These are phyloP conservation scores for Lophura nycthemera DNA, from an alignment of 2,113 vertebrate species.

Conservation along the genomic window DNA sequence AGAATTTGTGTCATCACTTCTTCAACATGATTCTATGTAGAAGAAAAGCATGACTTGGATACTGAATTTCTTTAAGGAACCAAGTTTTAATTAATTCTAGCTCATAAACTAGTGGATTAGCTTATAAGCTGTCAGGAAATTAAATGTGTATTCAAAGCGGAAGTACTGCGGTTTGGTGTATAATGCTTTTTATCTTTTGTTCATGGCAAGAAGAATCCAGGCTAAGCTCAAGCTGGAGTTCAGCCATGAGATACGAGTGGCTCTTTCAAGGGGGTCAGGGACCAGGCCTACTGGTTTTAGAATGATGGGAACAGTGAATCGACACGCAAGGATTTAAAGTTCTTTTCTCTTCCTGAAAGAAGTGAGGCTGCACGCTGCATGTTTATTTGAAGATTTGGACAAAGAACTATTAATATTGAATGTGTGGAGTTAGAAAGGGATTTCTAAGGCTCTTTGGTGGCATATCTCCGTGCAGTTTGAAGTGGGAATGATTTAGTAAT, in stretches of 20 bases:
- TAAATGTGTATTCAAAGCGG: not conserved
- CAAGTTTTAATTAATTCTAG: constrained; percentile 6
- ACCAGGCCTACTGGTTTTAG: not conserved
- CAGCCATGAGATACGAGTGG: not conserved
- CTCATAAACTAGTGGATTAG: not conserved
- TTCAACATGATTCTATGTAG: not conserved
- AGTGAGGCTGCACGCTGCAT: not conserved
- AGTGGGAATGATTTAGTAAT: not conserved
- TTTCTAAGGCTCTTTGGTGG: not conserved
- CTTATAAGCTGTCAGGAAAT: not conserved
- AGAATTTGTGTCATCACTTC: not conserved
- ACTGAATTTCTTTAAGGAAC: not conserved
- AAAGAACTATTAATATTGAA: not conserved
- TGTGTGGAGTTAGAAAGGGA: not conserved
- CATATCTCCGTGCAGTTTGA: not conserved
- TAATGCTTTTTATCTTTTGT: not conserved
- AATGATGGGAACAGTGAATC: not conserved
- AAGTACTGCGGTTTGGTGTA: not conserved
- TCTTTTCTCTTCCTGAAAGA: not conserved
- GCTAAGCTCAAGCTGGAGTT: not conserved
- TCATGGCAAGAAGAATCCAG: not conserved
- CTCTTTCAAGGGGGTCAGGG: not conserved
- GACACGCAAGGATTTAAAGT: not conserved
- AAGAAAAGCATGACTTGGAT: not conserved
- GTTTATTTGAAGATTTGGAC: not conserved